Percentiles rank a stretch among this genome's conserved stretches.
Conservation (phyloP, 2,797 vertebrate species). For the Simalia tracyae region DNA sequence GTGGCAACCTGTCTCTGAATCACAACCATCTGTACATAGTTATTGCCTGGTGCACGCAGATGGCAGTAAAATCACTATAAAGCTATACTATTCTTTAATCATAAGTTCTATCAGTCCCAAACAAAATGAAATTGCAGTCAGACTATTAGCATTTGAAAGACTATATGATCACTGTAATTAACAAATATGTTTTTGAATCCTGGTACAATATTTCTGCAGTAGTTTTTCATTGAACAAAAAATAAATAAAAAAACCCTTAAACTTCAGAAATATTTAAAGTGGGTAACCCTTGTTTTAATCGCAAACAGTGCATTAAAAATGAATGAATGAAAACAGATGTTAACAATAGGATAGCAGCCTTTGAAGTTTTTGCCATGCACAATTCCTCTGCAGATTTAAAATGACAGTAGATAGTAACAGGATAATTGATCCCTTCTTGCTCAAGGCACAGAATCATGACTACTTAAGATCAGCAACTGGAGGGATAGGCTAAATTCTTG, state of each 20-base stretch:
- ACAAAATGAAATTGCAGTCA: conserved; percentile 89
- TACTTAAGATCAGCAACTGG: conserved; percentile 68
- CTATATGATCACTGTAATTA: conserved; percentile 86
- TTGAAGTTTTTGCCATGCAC: conserved; percentile 69
- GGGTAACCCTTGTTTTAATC: conserved; percentile 61
- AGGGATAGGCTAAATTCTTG: conserved; percentile 68
- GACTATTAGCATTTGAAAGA: conserved; percentile 88
- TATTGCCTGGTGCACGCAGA: conserved; percentile 92
- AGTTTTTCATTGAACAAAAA: conserved; percentile 64
- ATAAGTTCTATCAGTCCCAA: conserved; percentile 92
- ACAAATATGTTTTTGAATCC: conserved; percentile 68
- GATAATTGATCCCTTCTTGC: conserved; percentile 75
- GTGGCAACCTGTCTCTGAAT: conserved; percentile 95
- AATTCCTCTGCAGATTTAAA: conserved; percentile 73
- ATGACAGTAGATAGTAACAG: conserved; percentile 71
- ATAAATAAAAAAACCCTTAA: background rate
- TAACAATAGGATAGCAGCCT: conserved; percentile 71
- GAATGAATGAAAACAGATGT: conserved; percentile 68
- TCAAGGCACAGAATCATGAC: conserved; percentile 68
- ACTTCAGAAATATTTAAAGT: conserved; percentile 47
- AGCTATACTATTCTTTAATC: conserved; percentile 90
- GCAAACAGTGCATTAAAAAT: conserved; percentile 61
- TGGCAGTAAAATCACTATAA: conserved; percentile 92
- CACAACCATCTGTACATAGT: conserved; percentile 95
- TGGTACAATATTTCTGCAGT: conserved; percentile 65